Evolutionary conservation across 2,113 vertebrate species (phyloP).

Genomic region (Cyanoderma ruficeps): DNA sequence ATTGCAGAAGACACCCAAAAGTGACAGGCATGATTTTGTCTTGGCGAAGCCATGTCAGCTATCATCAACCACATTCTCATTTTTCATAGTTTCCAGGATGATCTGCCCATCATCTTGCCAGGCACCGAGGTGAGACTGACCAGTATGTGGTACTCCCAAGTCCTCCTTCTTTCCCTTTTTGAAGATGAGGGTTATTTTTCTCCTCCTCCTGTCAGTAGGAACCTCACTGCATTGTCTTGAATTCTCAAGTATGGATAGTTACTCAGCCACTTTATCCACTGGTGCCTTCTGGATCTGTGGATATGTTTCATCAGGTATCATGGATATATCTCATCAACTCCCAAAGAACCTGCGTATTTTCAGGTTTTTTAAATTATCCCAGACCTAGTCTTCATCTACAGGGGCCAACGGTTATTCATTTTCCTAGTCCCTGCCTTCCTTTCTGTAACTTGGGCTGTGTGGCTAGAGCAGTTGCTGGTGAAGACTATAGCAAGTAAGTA

Average conservation of each 20-base stretch:
- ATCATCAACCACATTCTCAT: background rate
- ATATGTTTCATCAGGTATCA: background rate
- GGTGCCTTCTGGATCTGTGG: rapidly evolving
- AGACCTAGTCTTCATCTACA: background rate
- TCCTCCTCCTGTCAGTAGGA: background rate
- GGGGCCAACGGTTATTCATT: background rate
- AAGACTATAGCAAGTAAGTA: background rate
- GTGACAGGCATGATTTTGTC: background rate
- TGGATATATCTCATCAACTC: background rate
- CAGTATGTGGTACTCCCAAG: background rate
- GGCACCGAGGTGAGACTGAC: background rate
- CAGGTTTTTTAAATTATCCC: background rate
- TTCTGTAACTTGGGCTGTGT: background rate
- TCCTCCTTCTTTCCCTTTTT: background rate
- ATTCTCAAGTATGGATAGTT: background rate
- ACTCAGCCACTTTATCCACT: background rate
- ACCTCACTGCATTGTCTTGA: background rate
- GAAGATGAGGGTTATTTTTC: background rate
- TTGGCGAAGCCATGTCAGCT: background rate
- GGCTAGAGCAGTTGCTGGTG: background rate
- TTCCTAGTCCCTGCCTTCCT: background rate
- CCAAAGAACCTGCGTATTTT: background rate
- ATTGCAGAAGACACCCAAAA: background rate
- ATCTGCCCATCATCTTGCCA: background rate
- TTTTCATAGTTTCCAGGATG: background rate